Evolutionary conservation across 2,888 invertebrate species (phyloP).

Genomic region (Gasteruption jaculator): DNA sequence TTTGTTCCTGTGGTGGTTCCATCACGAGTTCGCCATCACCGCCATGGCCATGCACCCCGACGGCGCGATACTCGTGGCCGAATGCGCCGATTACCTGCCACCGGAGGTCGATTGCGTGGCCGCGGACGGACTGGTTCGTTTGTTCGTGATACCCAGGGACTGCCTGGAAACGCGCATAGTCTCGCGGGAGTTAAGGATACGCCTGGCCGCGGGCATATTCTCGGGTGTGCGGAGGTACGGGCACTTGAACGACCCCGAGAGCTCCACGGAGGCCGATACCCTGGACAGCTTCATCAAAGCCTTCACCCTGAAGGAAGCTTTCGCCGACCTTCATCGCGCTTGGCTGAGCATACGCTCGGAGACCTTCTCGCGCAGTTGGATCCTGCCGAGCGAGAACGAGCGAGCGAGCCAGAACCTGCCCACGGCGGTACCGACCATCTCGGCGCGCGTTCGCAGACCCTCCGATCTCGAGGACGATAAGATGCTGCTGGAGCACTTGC

Average conservation of each 20-base stretch:
- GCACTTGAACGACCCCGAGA: neutral
- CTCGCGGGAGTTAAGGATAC: constrained; percentile 44
- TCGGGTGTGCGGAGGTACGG: constrained; percentile 28
- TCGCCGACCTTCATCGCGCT: constrained; percentile 51
- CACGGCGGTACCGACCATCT: constrained; percentile 18
- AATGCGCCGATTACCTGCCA: constrained; percentile 47
- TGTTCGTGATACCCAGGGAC: constrained; percentile 38
- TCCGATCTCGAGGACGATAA: constrained; percentile 30
- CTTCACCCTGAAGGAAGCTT: constrained; percentile 51
- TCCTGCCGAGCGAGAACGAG: constrained; percentile 32
- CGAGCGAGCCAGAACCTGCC: constrained; percentile 16
- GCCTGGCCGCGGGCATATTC: constrained; percentile 41
- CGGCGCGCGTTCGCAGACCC: constrained; percentile 21
- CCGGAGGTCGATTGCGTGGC: constrained; percentile 44
- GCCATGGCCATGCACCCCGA: constrained; percentile 51
- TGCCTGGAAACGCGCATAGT: constrained; percentile 39
- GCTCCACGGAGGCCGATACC: constrained; percentile 1
- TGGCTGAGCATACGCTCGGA: constrained; percentile 51
- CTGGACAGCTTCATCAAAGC: constrained; percentile 28
- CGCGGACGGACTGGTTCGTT: constrained; percentile 45
- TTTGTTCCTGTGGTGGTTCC: constrained; percentile 54
- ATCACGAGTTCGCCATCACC: constrained; percentile 52
- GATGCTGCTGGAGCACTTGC: constrained; percentile 31
- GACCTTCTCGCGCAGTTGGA: constrained; percentile 49
- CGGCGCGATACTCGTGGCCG: constrained; percentile 48